Percentiles rank a stretch among this genome's conserved stretches.
phyloP scores from a whole-genome alignment of 2,113 vertebrate genomes.

The Sinocyclocheilus anophthalmus region DNA sequence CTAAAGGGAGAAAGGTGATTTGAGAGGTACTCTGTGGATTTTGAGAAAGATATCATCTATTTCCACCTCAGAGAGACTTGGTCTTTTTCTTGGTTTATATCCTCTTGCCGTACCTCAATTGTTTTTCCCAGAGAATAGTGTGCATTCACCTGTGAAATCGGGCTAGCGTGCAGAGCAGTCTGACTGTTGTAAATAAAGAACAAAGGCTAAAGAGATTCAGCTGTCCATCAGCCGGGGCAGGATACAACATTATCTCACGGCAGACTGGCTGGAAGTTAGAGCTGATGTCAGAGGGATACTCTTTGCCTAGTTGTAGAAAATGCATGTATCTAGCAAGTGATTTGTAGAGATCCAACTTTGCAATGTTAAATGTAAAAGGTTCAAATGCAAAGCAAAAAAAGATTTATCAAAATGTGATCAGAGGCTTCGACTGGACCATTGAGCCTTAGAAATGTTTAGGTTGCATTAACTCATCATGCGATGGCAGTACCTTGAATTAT shows the following conservation, averaged over 20 bases:
- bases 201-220: constrained; percentile 52
- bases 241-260: constrained; percentile 44
- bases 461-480: constrained; percentile 10
- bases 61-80: constrained; percentile 42
- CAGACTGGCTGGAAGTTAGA: constrained; percentile 40
- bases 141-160: constrained; percentile 59
- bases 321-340: background rate
- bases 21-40: constrained; percentile 24
- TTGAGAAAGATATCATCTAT: constrained; percentile 55
- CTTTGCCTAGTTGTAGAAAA: background rate
- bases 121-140: constrained; percentile 39
- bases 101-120: constrained; percentile 16
- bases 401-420: background rate
- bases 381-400: constrained; percentile 7
- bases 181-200: constrained; percentile 57
- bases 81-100: constrained; percentile 25
- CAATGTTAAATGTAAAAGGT: background rate
- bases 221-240: constrained; percentile 46
- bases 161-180: constrained; percentile 33
- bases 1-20: constrained; percentile 24
- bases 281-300: background rate
- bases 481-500: constrained; percentile 3
- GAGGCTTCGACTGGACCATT: background rate
- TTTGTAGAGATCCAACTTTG: background rate
- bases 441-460: constrained; percentile 10